A percentile compares a stretch with the other conserved stretches of the same genome.
Evolutionary conservation across 2,888 invertebrate genomes (phyloP).

Genomic region (Parnassius smintheus): DNA sequence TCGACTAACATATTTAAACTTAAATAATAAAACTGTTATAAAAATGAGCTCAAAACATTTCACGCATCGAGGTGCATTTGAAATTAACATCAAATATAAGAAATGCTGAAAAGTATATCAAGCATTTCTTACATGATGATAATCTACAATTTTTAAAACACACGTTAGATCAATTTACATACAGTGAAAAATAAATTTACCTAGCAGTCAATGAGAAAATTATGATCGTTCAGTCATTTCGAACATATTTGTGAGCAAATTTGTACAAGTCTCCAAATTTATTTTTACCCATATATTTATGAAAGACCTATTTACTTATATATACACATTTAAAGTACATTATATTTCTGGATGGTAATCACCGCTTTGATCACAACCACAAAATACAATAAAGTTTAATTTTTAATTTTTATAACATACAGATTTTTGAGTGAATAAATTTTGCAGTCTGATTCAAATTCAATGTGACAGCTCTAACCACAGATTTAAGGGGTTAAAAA

Average conservation of each 20-base stretch:
- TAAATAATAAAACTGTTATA: slow-evolving; percentile 61
- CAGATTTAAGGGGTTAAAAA: too few species aligned
- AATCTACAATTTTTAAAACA: slow-evolving; percentile 11
- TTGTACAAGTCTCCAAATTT: slow-evolving; percentile 79
- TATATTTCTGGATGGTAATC: slow-evolving; percentile 70
- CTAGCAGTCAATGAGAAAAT: slow-evolving; percentile 75
- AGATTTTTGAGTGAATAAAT: slow-evolving; percentile 3
- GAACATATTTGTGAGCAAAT: slow-evolving; percentile 73
- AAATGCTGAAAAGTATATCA: too few species aligned
- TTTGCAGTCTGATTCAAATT: slow-evolving; percentile 3
- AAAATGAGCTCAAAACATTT: slow-evolving; percentile 51
- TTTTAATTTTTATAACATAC: not conserved
- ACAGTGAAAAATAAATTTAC: slow-evolving; percentile 41
- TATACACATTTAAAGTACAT: slow-evolving; percentile 48
- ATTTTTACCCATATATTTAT: slow-evolving; percentile 64
- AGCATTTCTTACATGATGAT: slow-evolving; percentile 6
- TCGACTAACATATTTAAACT: slow-evolving; percentile 57
- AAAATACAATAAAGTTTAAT: slow-evolving; percentile 62
- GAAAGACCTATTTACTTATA: slow-evolving; percentile 58
- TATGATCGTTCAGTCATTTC: slow-evolving; percentile 75
- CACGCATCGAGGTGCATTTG: slow-evolving; percentile 49
- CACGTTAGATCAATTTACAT: slow-evolving; percentile 32
- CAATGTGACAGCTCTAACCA: slow-evolving; percentile 9
- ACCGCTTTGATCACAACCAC: slow-evolving; percentile 78
- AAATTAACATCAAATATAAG: slow-evolving; percentile 16